A percentile compares a stretch with the other conserved stretches of the same genome.
These are phyloP conservation scores for Herpetotheres cachinnans DNA, from an alignment of 2,113 vertebrate species.

Conservation along the genomic window DNA sequence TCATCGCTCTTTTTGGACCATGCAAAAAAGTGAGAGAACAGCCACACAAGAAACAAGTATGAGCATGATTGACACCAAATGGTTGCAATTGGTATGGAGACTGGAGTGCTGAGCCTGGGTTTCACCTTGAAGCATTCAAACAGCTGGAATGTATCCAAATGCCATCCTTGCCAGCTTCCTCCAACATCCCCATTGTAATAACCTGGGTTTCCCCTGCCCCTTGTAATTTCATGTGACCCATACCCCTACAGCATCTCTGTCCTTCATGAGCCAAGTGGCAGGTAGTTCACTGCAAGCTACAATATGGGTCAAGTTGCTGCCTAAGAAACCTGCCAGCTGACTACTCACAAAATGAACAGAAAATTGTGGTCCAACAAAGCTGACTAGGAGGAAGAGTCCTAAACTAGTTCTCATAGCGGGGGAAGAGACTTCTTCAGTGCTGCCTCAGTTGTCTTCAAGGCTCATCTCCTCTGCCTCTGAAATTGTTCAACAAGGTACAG, in stretches of 20 bases:
- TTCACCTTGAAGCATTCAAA: not conserved
- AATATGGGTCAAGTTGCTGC: not conserved
- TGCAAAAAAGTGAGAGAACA: not conserved
- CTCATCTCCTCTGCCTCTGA: not conserved
- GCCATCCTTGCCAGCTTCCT: not conserved
- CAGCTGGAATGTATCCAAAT: not conserved
- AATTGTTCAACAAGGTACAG: not conserved
- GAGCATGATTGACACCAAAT: not conserved
- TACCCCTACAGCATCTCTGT: not conserved
- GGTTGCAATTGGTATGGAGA: not conserved
- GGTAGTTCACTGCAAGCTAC: not conserved
- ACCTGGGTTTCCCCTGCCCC: not conserved
- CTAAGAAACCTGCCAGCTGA: not conserved
- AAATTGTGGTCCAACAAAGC: not conserved
- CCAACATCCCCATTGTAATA: not conserved
- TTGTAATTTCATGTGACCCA: not conserved
- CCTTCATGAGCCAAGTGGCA: not conserved
- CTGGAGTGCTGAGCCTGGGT: not conserved
- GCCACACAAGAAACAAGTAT: not conserved
- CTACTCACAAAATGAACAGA: not conserved
- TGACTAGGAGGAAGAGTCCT: not conserved
- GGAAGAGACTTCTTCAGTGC: not conserved
- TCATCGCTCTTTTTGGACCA: not conserved
- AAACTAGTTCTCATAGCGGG: not conserved
- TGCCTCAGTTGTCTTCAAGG: not conserved